Conservation (phyloP, 2,113 vertebrate genomes). For the Megalops atlanticus region DNA sequence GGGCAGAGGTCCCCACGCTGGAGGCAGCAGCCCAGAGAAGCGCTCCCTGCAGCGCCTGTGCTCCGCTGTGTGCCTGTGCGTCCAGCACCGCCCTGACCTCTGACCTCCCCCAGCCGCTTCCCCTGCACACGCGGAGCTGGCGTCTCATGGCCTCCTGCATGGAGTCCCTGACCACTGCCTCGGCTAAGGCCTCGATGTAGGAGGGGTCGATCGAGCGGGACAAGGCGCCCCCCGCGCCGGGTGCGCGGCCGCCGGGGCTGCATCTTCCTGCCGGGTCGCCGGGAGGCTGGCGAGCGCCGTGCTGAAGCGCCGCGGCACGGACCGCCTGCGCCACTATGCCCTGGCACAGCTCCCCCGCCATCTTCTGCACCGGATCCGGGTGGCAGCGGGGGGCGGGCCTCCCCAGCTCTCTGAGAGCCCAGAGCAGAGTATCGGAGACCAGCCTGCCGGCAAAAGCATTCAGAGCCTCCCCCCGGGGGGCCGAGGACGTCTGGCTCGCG, state of each 20-base stretch:
- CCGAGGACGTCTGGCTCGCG: not conserved
- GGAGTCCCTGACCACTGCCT: constrained; percentile 19
- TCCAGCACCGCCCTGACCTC: constrained; percentile 20
- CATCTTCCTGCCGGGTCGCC: not conserved
- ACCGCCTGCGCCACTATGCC: not conserved
- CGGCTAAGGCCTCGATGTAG: not conserved
- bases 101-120: not conserved
- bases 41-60: constrained; percentile 40
- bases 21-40: constrained; percentile 51
- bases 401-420: constrained; percentile 35
- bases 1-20: not conserved
- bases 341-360: not conserved
- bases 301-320: not conserved
- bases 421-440: constrained; percentile 27
- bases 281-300: not conserved
- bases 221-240: not conserved
- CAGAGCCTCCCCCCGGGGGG: constrained; percentile 22
- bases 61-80: not conserved
- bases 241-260: not conserved
- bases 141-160: constrained; percentile 14
- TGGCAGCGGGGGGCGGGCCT: not conserved
- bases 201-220: not conserved
- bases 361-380: not conserved
- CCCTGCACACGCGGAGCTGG: not conserved
- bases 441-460: constrained; percentile 38